Evolutionary conservation across 1,140 invertebrate genomes (phyloP).

Genomic region (Manduca sexta): DNA sequence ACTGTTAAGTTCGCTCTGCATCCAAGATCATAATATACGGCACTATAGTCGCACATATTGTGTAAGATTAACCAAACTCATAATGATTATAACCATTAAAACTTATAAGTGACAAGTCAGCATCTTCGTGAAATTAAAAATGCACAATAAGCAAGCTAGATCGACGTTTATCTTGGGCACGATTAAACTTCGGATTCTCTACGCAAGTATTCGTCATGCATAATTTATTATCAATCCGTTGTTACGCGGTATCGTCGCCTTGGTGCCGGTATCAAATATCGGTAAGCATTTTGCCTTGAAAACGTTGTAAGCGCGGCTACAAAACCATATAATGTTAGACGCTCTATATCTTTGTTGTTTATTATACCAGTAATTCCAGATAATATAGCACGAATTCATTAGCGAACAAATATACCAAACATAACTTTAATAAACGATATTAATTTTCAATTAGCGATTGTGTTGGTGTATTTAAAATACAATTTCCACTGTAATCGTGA

Average conservation of each 20-base stretch:
- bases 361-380: no score
- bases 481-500: no score
- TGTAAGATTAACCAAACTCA: no score
- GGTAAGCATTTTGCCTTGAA: constrained; percentile 18
- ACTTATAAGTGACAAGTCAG: constrained; percentile 30
- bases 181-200: constrained; percentile 22
- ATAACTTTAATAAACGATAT: no score
- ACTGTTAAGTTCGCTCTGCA: no score
- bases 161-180: constrained; percentile 29
- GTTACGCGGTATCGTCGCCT: constrained; percentile 18
- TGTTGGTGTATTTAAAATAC: no score
- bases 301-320: neutral
- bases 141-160: constrained; percentile 38
- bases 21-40: no score
- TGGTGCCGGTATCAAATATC: constrained; percentile 21
- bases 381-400: no score
- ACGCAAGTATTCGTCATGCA: constrained; percentile 16
- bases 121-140: constrained; percentile 38
- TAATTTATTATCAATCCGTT: constrained; percentile 22
- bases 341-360: no score
- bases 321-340: neutral
- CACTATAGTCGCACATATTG: no score
- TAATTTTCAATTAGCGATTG: no score
- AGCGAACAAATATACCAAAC: no score
- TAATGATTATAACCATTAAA: constrained; percentile 20